Evolutionary conservation across 2,888 invertebrate species (phyloP).

Genomic region (Poecilobothrus nobilitatus): DNA sequence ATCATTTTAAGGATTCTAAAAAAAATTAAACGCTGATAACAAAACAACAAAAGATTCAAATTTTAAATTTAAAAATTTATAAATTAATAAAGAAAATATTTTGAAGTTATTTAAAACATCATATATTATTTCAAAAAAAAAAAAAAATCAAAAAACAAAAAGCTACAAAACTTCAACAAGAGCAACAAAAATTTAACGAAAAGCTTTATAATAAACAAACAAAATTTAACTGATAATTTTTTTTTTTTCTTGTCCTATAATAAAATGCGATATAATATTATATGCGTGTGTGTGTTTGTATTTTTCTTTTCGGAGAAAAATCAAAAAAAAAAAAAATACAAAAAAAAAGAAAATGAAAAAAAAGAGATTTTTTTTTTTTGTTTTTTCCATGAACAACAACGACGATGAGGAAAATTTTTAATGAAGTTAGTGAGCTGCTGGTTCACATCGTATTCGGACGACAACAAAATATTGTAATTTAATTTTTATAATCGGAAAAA

Average conservation of each 20-base stretch:
- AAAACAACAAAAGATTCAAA: too few relatives aligned
- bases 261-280: neutral
- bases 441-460: neutral
- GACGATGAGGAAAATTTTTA: too few relatives aligned
- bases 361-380: neutral
- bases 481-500: neutral
- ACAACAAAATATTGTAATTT: neutral
- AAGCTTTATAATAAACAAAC: neutral
- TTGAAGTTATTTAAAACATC: too few relatives aligned
- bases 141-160: too few relatives aligned
- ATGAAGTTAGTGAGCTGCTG: neutral
- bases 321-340: neutral
- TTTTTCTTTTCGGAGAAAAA: neutral
- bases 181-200: slow-evolving; percentile 2
- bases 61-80: too few relatives aligned
- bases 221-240: too few relatives aligned
- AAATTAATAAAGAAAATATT: too few relatives aligned
- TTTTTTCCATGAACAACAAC: neutral
- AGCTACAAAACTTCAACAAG: too few relatives aligned
- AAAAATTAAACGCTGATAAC: too few relatives aligned
- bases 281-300: neutral
- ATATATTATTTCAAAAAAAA: too few relatives aligned
- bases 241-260: too few relatives aligned
- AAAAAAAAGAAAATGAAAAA: neutral
- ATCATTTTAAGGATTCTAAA: too few relatives aligned